These are phyloP conservation scores for Elymnias hypermnestra DNA, from an alignment of 1,140 invertebrate genomes.

Conservation along the genomic window DNA sequence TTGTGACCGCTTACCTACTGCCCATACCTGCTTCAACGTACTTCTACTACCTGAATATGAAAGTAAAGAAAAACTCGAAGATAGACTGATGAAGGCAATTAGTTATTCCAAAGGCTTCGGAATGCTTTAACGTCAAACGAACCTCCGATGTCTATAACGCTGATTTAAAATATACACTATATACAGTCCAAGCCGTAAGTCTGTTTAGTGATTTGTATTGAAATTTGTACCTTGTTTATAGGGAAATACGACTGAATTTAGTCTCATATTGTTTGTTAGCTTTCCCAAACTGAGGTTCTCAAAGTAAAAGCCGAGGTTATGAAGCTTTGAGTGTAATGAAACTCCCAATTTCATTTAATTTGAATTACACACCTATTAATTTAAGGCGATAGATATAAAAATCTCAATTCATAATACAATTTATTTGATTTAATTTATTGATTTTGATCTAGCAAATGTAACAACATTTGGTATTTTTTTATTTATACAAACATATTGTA, in stretches of 20 bases:
- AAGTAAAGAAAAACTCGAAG: conserved; percentile 88
- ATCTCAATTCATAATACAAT: no score
- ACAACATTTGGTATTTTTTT: no score
- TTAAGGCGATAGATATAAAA: conserved; percentile 91
- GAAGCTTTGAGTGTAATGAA: no score
- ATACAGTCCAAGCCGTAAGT: not conserved
- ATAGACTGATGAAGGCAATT: conserved; percentile 93
- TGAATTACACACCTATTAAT: conserved; percentile 87
- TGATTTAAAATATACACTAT: conserved; percentile 2
- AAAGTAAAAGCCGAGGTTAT: no score
- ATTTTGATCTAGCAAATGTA: no score
- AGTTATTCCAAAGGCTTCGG: conserved; percentile 92
- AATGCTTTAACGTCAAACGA: conserved; percentile 80
- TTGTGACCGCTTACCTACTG: conserved; percentile 87
- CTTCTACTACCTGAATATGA: conserved; percentile 93
- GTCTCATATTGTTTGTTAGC: no score
- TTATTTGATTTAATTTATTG: no score
- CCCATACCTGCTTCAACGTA: conserved; percentile 98
- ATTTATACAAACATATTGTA: no score
- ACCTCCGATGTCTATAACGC: not conserved
- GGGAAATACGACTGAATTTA: no score
- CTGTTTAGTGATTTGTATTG: not conserved
- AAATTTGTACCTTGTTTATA: not conserved
- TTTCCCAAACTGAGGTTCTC: no score
- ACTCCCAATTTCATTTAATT: no score